Evolutionary conservation across 1,140 invertebrate species (phyloP).

Genomic region (Ceratosolen solmsi): DNA sequence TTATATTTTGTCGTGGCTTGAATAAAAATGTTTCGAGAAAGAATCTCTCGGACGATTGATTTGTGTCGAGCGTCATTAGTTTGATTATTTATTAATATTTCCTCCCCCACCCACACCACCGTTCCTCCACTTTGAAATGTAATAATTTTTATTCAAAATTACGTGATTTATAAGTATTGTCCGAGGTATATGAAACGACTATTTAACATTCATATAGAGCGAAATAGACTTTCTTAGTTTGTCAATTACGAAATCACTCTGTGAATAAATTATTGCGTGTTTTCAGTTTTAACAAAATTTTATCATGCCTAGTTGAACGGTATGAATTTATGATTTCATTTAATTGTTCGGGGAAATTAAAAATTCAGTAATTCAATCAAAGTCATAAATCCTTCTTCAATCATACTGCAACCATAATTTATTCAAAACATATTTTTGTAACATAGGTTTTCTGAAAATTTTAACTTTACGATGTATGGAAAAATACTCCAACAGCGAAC

Average conservation of each 20-base stretch:
- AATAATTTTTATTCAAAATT: background rate
- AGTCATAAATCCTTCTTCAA: background rate
- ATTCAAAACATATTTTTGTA: background rate
- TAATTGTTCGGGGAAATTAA: background rate
- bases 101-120: too few species aligned
- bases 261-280: background rate
- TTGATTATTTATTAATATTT: background rate
- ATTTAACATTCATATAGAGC: background rate
- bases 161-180: background rate
- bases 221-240: background rate
- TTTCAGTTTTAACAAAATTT: background rate
- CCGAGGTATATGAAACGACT: background rate
- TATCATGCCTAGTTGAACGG: background rate
- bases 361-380: background rate
- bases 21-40: too few species aligned
- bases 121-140: too few species aligned
- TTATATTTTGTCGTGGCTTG: too few species aligned
- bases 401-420: background rate
- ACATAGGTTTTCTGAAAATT: background rate
- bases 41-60: too few species aligned
- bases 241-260: background rate
- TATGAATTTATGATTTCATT: background rate
- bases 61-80: background rate
- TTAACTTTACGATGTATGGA: background rate
- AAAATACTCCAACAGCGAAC: too few species aligned